Evolutionary conservation across 2,888 invertebrate species (phyloP), one percentile per base, ranked within the genome.

Genomic region (Drosophila gaucha): DNA sequence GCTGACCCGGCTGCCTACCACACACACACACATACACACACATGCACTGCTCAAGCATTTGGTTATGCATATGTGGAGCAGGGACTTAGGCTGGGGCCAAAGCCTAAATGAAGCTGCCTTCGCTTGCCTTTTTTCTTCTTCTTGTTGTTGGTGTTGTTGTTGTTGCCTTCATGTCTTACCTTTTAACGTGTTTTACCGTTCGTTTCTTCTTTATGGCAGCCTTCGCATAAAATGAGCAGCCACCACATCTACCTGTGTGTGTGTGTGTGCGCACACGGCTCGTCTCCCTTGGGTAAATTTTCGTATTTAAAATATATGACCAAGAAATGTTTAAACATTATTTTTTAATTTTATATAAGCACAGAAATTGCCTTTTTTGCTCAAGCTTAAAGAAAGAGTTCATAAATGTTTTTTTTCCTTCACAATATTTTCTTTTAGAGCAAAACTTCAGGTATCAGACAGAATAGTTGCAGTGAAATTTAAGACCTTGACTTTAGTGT

Each of bases 181-280:
- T 82, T 83, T 82, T 86, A 86, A 80, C 80, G 86, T 85, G 83
- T 71, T 80, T 86, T 79, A 76, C 83, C 80, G 84, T 86, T 86
- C 80, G 80, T 60, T 83, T 83, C 78, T 73, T 76, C 77, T 80
- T 79, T 74, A 70, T 63, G 62, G 55, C 71, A 62, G 57, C 76
- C 71, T 75, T 71, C 80, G 74, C 83, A 83, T 86, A 63, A 80
- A 86, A 71, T 79, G 80, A 86, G 66, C 80, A 85, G 74, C 67
- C 63, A 63, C 56, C 51, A 2, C 18, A 12, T 52, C 36, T 31
- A 35, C 31, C 38, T 50, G 52, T 39, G 47, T 47, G 43, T 35
- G 51, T 49, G 35, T 66, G 51, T 44, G 54, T 54, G 39, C n/a
- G 38, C 44, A 65, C 43, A 71, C 56, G 67, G 69, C 58, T 76